Percentiles rank a stretch among this genome's conserved stretches.
phyloP scores from a whole-genome alignment of 1,140 invertebrate species.

The Ptiloglossa arizonensis region DNA sequence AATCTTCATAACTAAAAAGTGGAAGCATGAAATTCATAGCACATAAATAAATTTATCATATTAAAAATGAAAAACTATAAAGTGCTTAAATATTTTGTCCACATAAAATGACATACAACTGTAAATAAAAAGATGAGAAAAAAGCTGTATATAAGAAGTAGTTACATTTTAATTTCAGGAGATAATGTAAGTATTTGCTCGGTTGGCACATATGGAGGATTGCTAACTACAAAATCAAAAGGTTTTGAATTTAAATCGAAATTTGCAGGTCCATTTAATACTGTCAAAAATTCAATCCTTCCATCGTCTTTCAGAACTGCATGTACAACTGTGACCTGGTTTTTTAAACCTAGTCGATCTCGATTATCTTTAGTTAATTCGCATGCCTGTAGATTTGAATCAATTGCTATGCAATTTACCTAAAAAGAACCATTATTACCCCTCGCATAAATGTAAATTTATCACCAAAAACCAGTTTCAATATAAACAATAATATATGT shows the following conservation, averaged over 20 bases:
- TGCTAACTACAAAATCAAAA: conserved; percentile 85
- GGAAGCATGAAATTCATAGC: conserved; percentile 32
- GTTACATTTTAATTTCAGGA: conserved; percentile 85
- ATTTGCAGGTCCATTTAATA: conserved; percentile 46
- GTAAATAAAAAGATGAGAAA: neutral
- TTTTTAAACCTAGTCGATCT: conserved; percentile 76
- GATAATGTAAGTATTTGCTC: conserved; percentile 81
- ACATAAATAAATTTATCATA: conserved; percentile 4
- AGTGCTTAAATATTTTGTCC: neutral
- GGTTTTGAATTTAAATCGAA: conserved; percentile 71
- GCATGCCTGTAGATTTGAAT: conserved; percentile 84
- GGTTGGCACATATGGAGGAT: conserved; percentile 86
- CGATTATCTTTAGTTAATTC: conserved; percentile 84
- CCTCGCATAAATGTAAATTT: neutral
- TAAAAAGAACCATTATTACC: conserved; percentile 58
- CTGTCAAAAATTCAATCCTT: conserved; percentile 52
- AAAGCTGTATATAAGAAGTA: too few species aligned
- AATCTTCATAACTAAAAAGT: conserved; percentile 84
- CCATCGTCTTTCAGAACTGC: conserved; percentile 79
- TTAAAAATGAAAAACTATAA: conserved; percentile 12
- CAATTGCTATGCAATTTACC: conserved; percentile 83
- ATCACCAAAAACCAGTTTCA: neutral
- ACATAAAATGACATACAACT: neutral
- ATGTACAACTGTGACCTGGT: conserved; percentile 80
- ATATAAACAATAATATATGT: neutral